Conservation (phyloP, 1,140 invertebrate species). For the Chelonus insularis region DNA sequence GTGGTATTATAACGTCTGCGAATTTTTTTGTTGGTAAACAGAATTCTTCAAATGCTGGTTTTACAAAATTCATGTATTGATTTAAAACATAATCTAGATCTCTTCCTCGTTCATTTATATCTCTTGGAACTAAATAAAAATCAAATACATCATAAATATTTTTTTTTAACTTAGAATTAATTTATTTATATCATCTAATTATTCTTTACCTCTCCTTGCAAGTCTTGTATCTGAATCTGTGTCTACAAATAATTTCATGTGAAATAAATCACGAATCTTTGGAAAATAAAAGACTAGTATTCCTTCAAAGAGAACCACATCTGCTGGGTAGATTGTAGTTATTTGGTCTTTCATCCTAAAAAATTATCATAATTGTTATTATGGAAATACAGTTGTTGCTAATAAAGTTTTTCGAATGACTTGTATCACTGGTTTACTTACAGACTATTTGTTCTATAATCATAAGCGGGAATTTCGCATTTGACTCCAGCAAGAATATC, state of each 20-base stretch:
- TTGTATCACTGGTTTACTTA: too few relatives aligned
- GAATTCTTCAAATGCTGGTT: constrained; percentile 99
- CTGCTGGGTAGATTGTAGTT: constrained; percentile 91
- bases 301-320: constrained; percentile 97
- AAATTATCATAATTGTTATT: background rate
- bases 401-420: too few relatives aligned
- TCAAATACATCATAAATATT: constrained; percentile 24
- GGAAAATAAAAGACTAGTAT: constrained; percentile 98
- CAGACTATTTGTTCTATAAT: constrained; percentile 85
- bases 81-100: constrained; percentile 93
- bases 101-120: constrained; percentile 91
- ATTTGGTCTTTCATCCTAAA: constrained; percentile 70
- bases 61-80: constrained; percentile 97
- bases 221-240: constrained; percentile 97
- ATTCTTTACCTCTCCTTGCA: constrained; percentile 80
- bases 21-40: constrained; percentile 99
- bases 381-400: background rate
- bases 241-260: constrained; percentile 99
- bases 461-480: constrained; percentile 88
- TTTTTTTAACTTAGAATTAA: too few relatives aligned
- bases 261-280: constrained; percentile 91
- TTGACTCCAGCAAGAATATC: constrained; percentile 81
- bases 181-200: constrained; percentile 27
- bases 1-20: constrained; percentile 98
- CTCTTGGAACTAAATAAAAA: constrained; percentile 76